Evolutionary conservation across 2,113 vertebrate species (phyloP), one percentile per base, ranked within the genome.

Genomic region (Lampris megalopsis): DNA sequence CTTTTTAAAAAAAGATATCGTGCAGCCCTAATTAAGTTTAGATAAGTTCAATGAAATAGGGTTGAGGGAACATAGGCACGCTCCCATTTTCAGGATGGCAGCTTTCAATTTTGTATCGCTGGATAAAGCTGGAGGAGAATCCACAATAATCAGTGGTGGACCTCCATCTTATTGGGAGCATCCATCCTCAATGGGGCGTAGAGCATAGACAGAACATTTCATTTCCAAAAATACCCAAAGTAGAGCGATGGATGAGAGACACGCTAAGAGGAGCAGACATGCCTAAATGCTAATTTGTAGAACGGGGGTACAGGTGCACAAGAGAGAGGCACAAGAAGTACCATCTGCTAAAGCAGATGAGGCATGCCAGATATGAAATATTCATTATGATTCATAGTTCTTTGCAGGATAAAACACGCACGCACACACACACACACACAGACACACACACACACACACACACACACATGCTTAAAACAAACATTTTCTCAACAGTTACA

Each of bases 311-410:
- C 89, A 90, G 90, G 85, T 91, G 92, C 87, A 71, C 81, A 40
- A 74, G 65, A 84, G 81, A 81, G 77, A 67, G 75, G 63, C 84
- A 72, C 71, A 13, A 79, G 77, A 81, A 67, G 73, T 9, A 86
- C 85, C 91, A 91, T 90, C 89, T 92, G 90, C 62, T 86, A 72
- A 78, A 73, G 62, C 75, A 86, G 84, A 84, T 87, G 53, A 73
- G 74, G 75, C 76, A 87, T 83, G 82, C 82, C 81, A 87, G 82
- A 78, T 78, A 86, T 88, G 72, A 86, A 83, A 86, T 73, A 86
- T 89, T 91, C 84, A 90, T 92, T 88, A 84, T 79, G 60, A 89
- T 72, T 87, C 82, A 81, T 71, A 66, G 69, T 13, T 35, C 10
- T 11, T 40, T 11, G 41, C 41, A 66, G 37, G 63, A 4, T 38